These are phyloP conservation scores for Dinothrombium tinctorium DNA, from an alignment of 1,140 invertebrate genomes.

Conservation along the genomic window DNA sequence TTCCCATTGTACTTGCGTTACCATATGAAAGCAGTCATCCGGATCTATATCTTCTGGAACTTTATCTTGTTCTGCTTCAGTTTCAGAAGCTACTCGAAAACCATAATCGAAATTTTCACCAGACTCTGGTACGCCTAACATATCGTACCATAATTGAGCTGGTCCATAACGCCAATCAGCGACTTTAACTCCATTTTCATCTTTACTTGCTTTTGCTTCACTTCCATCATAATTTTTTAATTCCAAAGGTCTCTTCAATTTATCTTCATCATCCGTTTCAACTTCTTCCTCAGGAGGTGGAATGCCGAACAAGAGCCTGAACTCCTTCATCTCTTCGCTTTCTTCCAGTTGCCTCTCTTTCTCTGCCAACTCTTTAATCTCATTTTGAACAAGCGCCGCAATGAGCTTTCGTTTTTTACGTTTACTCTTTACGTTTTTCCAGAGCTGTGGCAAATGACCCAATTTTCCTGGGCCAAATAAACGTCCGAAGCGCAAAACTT, in stretches of 20 bases:
- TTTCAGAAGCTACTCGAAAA: slow-evolving; percentile 40
- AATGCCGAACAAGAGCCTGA: not conserved
- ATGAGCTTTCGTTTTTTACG: not conserved
- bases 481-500: slow-evolving; percentile 70
- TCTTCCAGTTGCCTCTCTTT: not conserved
- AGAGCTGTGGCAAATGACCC: slow-evolving; percentile 70
- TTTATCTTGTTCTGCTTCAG: slow-evolving; percentile 20
- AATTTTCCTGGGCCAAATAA: slow-evolving; percentile 77
- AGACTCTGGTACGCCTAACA: slow-evolving; percentile 71
- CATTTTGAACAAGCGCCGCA: not conserved
- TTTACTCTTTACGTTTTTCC: slow-evolving; percentile 56
- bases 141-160: slow-evolving; percentile 91
- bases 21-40: slow-evolving; percentile 81
- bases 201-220: slow-evolving; percentile 20
- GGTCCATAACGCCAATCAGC: slow-evolving; percentile 90
- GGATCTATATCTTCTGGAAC: slow-evolving; percentile 26
- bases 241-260: not conserved
- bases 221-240: not conserved
- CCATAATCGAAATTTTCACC: slow-evolving; percentile 90
- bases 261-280: slow-evolving; percentile 9
- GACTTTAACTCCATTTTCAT: slow-evolving; percentile 4
- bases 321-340: not conserved
- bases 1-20: slow-evolving; percentile 86
- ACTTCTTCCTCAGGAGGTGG: not conserved
- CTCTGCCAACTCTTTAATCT: not conserved